Base-by-base conservation (phyloP, 2,888 invertebrate genomes). In the Acanthopleura granulata region DNA sequence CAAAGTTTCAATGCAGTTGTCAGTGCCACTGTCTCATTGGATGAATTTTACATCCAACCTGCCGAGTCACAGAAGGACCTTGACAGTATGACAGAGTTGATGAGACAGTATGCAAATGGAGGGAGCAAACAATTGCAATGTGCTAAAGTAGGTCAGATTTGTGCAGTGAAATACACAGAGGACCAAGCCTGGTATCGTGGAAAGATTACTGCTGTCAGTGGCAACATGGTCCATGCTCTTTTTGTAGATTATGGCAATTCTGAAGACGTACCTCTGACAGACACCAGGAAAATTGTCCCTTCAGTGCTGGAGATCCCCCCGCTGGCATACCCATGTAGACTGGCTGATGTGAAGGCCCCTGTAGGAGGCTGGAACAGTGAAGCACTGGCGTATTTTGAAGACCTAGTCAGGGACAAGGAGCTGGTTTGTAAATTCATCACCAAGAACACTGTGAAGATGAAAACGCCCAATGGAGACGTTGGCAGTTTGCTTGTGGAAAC, bases 101-200 rank as follows among this genome's bases (percentile, higher is more conserved):
- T 27, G 22, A 66, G 25, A 27, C 25, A 18, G 15, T 57, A 18
- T 22, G 25, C 15, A 22, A 16, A 6, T 22, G 66, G 66, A 16
- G 3, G 4, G n/a, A 12, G n/a, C 3, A 27, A 27, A 12, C 16
- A 9, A 3, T 25, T 66, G 3, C 22, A 16, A 14, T 12, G 25
- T 66, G 27, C 29, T 27, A 27, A 1, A 16, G 25, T 27, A 27
- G 66, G 66, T 22, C 27, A 66, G 25, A 25, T 27, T 16, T 95
- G 95, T 84, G 88, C 94, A 77, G 93, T 94, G 61, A 88, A 92
- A 40, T 94, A 92, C 82, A 89, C 91, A 0, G 92, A 92, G 75
- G 94, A 95, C 85, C 91, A 91, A 0, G 86, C 90, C 25, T 94
- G 94, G 95, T 95, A 95, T 87, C 92, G 96, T 77, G 94, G 92